phyloP scores from a whole-genome alignment of 2,113 vertebrate genomes.

The Chunga burmeisteri region DNA sequence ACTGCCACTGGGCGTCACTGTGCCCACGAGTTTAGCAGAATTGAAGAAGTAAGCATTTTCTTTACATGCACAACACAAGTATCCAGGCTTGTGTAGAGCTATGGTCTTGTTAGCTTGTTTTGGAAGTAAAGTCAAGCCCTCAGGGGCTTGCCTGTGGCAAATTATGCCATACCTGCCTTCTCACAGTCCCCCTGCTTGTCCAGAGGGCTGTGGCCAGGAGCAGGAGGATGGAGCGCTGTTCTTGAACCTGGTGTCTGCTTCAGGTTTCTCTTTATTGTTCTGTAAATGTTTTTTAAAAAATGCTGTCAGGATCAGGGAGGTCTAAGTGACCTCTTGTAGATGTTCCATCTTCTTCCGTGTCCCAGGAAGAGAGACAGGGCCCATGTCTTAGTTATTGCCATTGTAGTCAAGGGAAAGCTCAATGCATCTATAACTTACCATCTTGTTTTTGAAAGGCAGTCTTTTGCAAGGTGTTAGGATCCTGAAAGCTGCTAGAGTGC shows the following conservation, averaged over 20 bases:
- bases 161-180: background rate
- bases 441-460: background rate
- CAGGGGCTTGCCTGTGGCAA: background rate
- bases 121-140: background rate
- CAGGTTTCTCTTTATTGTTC: background rate
- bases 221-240: background rate
- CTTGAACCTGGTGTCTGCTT: background rate
- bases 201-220: background rate
- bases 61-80: background rate
- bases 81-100: background rate
- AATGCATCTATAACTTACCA: background rate
- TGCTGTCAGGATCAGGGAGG: fast-evolving
- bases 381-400: background rate
- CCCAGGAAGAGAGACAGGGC: background rate
- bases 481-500: background rate
- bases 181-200: fast-evolving
- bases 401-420: background rate
- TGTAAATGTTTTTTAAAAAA: background rate
- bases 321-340: background rate
- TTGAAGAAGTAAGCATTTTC: background rate
- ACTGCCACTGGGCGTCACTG: slow-evolving; percentile 24
- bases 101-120: background rate
- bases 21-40: background rate
- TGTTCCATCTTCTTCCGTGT: fast-evolving
- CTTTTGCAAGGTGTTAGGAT: background rate